Percentiles rank a stretch among this genome's conserved stretches.
Evolutionary conservation across 2,888 invertebrate genomes (phyloP).

Genomic region (Polia nebulosa): DNA sequence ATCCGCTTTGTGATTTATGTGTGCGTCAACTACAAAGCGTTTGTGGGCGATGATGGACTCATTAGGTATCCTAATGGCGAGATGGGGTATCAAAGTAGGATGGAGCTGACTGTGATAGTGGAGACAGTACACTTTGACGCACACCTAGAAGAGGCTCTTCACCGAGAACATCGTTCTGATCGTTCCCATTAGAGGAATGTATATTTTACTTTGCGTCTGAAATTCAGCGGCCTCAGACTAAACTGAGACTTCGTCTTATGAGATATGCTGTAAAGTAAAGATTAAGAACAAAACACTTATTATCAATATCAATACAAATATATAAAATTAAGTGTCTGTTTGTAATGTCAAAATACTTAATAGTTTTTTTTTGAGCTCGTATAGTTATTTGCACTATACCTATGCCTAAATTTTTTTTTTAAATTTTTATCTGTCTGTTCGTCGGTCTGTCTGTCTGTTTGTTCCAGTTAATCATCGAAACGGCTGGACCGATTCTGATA

Average conservation of each 20-base stretch:
- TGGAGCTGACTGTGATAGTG: background rate
- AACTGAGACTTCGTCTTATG: background rate
- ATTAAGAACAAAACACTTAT: background rate
- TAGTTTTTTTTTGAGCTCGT: too few species aligned
- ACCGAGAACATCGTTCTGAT: background rate
- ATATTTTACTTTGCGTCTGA: background rate
- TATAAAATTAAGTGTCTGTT: too few species aligned
- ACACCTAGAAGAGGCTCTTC: background rate
- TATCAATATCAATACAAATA: too few species aligned
- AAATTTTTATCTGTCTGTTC: too few species aligned
- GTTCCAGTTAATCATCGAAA: too few species aligned
- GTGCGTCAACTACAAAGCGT: conserved; percentile 12
- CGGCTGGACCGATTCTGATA: too few species aligned
- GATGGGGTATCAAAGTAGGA: background rate
- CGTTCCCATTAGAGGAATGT: background rate
- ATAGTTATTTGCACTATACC: too few species aligned
- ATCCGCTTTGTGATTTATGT: conserved; percentile 30
- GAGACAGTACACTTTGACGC: background rate
- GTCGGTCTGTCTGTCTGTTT: too few species aligned
- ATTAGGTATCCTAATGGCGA: conserved; percentile 12
- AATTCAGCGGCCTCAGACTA: background rate
- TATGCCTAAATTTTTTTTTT: too few species aligned
- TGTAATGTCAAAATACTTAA: too few species aligned
- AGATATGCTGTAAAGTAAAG: background rate
- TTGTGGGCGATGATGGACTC: conserved; percentile 7